phyloP scores from a whole-genome alignment of 2,888 invertebrate species.

The Drosophila prolongata region DNA sequence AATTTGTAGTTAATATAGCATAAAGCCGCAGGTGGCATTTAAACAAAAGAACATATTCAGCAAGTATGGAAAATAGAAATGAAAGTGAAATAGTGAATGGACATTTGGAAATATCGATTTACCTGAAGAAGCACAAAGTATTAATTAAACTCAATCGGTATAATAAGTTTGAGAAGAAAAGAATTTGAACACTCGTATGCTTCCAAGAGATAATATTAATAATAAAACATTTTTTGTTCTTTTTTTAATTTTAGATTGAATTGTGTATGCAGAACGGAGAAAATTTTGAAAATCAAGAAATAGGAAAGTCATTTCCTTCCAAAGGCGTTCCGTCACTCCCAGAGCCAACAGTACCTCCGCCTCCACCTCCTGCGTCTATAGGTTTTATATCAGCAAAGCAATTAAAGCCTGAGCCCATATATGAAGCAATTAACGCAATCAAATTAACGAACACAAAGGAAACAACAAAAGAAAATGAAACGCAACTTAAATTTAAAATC shows the following conservation, averaged over 20 bases:
- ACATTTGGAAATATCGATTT: too few species aligned
- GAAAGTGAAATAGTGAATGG: too few species aligned
- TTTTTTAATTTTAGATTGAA: constrained; percentile 85
- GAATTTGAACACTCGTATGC: too few species aligned
- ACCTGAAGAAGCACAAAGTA: too few species aligned
- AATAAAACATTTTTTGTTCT: neutral
- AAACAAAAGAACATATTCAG: too few species aligned
- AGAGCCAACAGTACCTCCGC: constrained; percentile 91
- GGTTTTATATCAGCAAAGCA: constrained; percentile 1
- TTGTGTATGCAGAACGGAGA: constrained; percentile 87
- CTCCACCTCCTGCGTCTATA: constrained; percentile 86
- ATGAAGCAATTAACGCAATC: constrained; percentile 89
- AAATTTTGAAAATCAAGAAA: constrained; percentile 4
- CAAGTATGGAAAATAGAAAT: too few species aligned
- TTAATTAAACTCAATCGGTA: too few species aligned
- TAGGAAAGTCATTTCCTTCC: constrained; percentile 83
- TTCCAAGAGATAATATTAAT: neutral
- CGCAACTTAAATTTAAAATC: neutral
- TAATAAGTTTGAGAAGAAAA: too few species aligned
- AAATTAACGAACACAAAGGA: neutral
- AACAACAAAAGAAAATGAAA: constrained; percentile 6
- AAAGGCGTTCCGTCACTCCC: constrained; percentile 88
- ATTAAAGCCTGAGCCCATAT: constrained; percentile 89
- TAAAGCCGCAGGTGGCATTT: too few species aligned
- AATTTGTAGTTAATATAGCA: too few species aligned